Base-by-base conservation (phyloP, 1,140 invertebrate species). In the Drusus annulatus region DNA sequence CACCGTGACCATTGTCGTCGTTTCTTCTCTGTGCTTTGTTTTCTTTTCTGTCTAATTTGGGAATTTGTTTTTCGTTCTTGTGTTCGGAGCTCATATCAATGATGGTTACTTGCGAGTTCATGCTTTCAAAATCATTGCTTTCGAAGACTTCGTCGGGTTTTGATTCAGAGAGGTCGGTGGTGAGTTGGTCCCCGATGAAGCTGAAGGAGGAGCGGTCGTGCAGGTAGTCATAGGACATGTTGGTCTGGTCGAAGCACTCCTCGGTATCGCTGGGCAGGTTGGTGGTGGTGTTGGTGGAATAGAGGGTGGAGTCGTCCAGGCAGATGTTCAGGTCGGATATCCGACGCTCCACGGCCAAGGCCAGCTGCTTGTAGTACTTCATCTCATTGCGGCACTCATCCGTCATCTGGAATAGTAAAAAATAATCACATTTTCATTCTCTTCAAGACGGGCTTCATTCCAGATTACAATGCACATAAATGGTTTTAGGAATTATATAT, bases 321-420 rank as follows among this genome's bases (percentile, higher is more conserved):
- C 78, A 82, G 21, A 80, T 56, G 69, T 84, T 86, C 36, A 90
- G 78, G 45, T 84, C 83, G n/a, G 58, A 74, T 52, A 90, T 88
- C 75, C 88, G 86, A 83, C 91, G 89, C 80, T 92, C 91, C 28
- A 92, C 89, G 84, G 90, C 89, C 81, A 92, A 84, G 10, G 93
- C 93, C 54, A 93, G 84, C 74, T 92, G 87, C 82, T 91, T 93
- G 83, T 93, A 93, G 78, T 91, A 91, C 75, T 89, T 88, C 90
- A 93, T 93, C 86, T 94, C 93, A 84, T 91, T 89, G 71, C 90
- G 87, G 74, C 90, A 87, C 85, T 91, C 89, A 82, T 91, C 89
- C 10, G 91, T 92, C 85, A 93, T 88, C 92, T 93, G 84, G 52
- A 58, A 74, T 25, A 74, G 25, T 25, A 10, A 58, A 3, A 58